These are phyloP conservation scores for Chamaetylas fuelleborni DNA, from an alignment of 2,113 vertebrate species.

Conservation along the genomic window DNA sequence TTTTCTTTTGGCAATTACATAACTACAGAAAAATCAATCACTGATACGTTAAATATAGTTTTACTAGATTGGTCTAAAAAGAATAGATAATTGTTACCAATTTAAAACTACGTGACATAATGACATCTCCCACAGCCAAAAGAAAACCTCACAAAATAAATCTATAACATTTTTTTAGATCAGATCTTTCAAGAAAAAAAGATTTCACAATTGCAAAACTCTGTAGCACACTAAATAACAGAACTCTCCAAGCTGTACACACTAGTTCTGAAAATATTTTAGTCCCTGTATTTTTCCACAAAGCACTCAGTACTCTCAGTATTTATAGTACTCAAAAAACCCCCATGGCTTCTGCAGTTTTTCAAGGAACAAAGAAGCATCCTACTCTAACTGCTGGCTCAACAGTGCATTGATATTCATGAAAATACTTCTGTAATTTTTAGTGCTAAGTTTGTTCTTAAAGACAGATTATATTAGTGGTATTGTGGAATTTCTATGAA, in stretches of 20 bases:
- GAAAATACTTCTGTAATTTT: not conserved
- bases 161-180: not conserved
- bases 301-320: not conserved
- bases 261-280: not conserved
- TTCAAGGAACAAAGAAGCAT: not conserved
- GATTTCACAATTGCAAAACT: not conserved
- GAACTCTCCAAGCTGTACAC: not conserved
- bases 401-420: not conserved
- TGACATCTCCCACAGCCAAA: not conserved
- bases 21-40: not conserved
- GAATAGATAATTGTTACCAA: not conserved
- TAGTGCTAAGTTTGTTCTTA: not conserved
- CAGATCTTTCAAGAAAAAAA: not conserved
- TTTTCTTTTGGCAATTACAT: not conserved
- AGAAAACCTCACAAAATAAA: not conserved
- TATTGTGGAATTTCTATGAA: not conserved
- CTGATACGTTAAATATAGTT: not conserved
- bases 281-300: not conserved
- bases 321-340: not conserved
- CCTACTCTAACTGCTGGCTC: not conserved
- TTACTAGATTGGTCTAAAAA: not conserved
- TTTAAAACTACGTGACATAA: not conserved
- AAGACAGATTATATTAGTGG: not conserved
- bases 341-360: not conserved
- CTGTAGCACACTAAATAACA: not conserved